Base-by-base conservation (phyloP, 2,113 vertebrate species). In the Spheniscus mendiculus region DNA sequence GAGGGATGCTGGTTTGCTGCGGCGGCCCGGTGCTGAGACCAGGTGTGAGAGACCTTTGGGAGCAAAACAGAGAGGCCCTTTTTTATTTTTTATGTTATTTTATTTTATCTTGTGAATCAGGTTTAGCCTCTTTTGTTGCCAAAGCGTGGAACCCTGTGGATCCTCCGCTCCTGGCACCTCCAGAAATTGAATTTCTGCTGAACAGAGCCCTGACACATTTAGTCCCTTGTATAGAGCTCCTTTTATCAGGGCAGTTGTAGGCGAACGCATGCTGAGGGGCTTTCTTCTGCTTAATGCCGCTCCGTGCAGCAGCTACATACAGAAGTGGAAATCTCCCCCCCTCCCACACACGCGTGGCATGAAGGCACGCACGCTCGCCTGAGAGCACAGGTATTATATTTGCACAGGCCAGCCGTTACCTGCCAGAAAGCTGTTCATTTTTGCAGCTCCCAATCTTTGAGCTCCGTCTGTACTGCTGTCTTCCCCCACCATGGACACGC, bases 101-200 rank as follows among this genome's bases (percentile, higher is more conserved):
- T 61, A 67, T 93, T 90, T 86, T 76, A 82, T 86, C 84, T 88
- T 0, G 42, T 49, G 36, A 47, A 87, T 91, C 58, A 63, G 47
- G 77, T 94, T 95, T 87, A 63, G 42, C 63, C 30, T 96, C 56
- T 97, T 90, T 89, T 74, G 66, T 95, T 93, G 71, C 67, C 77
- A 59, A 20, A 70, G 29, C 3, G 1, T 82, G 89, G 59, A 87
- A 89, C 76, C 77, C 73, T 76, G 58, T 6, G 5, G 76, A 72
- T 89, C 66, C 15, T 62, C 50, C 9, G 20, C 67, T 83, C 62
- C 72, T 66, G 42, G 21, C 25, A 70, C 40, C 42, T 84, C 78
- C 34, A 58, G 94, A 95, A 73, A 55, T 15, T 23, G 38, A 62
- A 65, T 86, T 87, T 93, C 59, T 91, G 53, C 73, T 63, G 65